Conservation (phyloP, 2,888 invertebrate species). For the Blastobasis adustella region DNA sequence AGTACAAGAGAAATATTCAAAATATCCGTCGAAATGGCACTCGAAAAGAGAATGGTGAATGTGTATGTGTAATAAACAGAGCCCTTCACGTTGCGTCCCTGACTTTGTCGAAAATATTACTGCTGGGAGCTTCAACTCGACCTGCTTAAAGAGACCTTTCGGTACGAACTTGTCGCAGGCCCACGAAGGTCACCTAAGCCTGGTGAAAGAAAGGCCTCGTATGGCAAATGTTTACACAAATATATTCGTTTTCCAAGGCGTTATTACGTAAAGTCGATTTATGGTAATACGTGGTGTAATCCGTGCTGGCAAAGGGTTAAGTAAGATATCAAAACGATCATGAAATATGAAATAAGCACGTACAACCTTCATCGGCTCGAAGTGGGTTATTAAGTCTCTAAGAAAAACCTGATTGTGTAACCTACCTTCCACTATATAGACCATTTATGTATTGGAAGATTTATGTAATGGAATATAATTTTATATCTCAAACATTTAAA, state of each 20-base stretch:
- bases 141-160: slow-evolving; percentile 13
- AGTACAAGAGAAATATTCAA: slow-evolving; percentile 12
- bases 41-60: slow-evolving; percentile 15
- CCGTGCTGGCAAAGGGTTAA: neutral
- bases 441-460: no score
- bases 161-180: neutral
- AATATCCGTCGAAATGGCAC: slow-evolving; percentile 13
- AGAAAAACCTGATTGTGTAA: no score
- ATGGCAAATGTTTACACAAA: slow-evolving; percentile 39
- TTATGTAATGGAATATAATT: no score
- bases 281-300: slow-evolving; percentile 27
- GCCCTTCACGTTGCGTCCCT: slow-evolving; percentile 19
- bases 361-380: no score
- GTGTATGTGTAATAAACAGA: slow-evolving; percentile 26
- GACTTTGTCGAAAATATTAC: slow-evolving; percentile 28
- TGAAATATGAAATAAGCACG: no score
- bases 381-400: no score
- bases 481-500: no score
- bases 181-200: slow-evolving; percentile 9
- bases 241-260: slow-evolving; percentile 33
- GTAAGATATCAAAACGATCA: no score
- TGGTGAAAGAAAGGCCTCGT: slow-evolving; percentile 20
- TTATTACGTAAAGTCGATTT: slow-evolving; percentile 41
- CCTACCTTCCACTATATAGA: no score
- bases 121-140: slow-evolving; percentile 13